Evolutionary conservation across 2,113 vertebrate genomes (phyloP).

Genomic region (Tricholaema leucomelas): DNA sequence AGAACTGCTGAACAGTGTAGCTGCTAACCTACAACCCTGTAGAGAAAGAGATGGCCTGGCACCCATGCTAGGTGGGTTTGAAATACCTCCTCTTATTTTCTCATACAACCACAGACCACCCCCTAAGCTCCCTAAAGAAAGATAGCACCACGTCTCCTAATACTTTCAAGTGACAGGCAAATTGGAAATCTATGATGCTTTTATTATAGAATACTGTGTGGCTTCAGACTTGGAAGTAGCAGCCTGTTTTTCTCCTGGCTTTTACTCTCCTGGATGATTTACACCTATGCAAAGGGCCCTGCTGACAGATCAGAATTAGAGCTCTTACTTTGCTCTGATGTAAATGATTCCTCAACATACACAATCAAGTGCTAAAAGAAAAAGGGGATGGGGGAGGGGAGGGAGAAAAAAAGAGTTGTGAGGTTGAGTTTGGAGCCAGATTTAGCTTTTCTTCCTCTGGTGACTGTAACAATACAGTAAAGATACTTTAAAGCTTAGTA

Average conservation of each 20-base stretch:
- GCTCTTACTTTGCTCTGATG: background rate
- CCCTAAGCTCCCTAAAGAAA: background rate
- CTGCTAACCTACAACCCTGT: background rate
- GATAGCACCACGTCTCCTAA: background rate
- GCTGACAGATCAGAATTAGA: constrained; percentile 31
- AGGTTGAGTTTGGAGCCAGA: background rate
- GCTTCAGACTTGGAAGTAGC: background rate
- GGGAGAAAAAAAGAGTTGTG: background rate
- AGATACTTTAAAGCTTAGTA: background rate
- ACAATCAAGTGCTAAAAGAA: background rate
- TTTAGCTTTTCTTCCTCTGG: background rate
- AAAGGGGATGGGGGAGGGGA: accelerated
- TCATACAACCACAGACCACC: background rate
- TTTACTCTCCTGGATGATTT: constrained; percentile 8
- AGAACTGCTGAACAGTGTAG: background rate
- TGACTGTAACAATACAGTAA: background rate
- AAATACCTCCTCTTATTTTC: constrained; percentile 9
- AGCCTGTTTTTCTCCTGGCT: background rate
- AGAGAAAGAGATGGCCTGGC: background rate
- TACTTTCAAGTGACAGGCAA: constrained; percentile 26
- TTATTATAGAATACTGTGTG: constrained; percentile 25
- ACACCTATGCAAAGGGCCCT: background rate
- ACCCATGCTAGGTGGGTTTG: background rate
- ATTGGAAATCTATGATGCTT: constrained; percentile 47
- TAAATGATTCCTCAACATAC: background rate